phyloP scores from a whole-genome alignment of 2,113 vertebrate genomes.

The Carollia perspicillata region DNA sequence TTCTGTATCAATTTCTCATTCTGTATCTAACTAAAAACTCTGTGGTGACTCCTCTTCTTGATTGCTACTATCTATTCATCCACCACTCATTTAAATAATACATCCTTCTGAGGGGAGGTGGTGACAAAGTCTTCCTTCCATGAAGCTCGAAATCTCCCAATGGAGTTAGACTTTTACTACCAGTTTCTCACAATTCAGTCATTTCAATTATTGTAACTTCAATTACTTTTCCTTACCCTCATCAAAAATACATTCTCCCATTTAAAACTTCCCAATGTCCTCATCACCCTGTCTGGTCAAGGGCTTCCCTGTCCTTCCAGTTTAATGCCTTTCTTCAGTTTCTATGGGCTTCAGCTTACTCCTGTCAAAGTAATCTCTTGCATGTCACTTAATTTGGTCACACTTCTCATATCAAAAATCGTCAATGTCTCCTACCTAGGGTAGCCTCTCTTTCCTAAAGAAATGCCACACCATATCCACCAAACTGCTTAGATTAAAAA shows the following conservation, averaged over 20 bases:
- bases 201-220: not conserved
- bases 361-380: not conserved
- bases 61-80: not conserved
- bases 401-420: not conserved
- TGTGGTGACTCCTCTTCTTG: not conserved
- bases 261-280: not conserved
- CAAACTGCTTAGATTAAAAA: not conserved
- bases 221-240: not conserved
- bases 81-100: not conserved
- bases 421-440: not conserved
- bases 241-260: not conserved
- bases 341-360: not conserved
- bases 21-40: not conserved
- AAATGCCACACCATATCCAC: not conserved
- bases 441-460: not conserved
- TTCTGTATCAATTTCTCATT: not conserved
- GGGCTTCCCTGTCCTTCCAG: not conserved
- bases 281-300: not conserved
- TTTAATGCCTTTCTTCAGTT: constrained; percentile 2
- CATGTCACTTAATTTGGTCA: not conserved
- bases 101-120: not conserved
- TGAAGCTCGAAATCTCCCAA: not conserved
- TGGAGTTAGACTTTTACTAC: not conserved
- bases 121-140: not conserved
- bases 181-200: not conserved